Percentiles rank a stretch among this genome's conserved stretches.
Conservation (phyloP, 1,140 invertebrate species). For the Brachionus plicatilis region DNA sequence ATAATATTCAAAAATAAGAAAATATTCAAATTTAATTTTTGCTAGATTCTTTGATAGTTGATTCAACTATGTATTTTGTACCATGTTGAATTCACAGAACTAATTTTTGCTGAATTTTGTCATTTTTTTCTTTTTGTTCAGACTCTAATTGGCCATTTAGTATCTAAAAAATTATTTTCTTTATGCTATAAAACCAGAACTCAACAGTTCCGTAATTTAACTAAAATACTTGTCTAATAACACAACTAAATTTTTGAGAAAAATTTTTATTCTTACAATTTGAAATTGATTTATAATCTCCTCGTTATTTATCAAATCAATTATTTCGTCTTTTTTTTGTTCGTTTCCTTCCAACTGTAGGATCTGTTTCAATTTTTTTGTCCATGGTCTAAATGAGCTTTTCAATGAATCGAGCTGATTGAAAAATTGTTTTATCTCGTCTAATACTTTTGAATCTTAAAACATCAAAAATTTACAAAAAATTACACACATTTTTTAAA, state of each 20-base stretch:
- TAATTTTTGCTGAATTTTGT: no score
- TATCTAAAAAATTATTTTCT: no score
- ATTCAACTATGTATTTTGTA: no score
- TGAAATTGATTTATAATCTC: constrained; percentile 43
- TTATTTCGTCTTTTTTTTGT: background rate
- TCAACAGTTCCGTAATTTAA: no score
- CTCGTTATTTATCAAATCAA: constrained; percentile 35
- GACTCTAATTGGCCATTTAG: no score
- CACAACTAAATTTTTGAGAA: background rate
- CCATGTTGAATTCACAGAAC: no score
- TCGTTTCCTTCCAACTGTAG: constrained; percentile 18
- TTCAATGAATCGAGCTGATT: constrained; percentile 22
- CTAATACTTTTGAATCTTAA: constrained; percentile 9
- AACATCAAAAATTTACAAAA: background rate
- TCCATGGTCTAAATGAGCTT: constrained; percentile 35
- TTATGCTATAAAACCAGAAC: no score
- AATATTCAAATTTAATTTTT: no score
- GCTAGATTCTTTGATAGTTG: no score
- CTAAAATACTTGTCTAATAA: background rate
- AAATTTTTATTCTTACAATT: constrained; percentile 41
- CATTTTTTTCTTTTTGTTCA: no score
- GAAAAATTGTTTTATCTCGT: constrained; percentile 33
- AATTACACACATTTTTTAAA: no score
- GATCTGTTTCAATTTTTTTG: constrained; percentile 7
- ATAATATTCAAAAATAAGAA: no score